phyloP scores from a whole-genome alignment of 2,888 invertebrate species.

The Diabrotica balteata region DNA sequence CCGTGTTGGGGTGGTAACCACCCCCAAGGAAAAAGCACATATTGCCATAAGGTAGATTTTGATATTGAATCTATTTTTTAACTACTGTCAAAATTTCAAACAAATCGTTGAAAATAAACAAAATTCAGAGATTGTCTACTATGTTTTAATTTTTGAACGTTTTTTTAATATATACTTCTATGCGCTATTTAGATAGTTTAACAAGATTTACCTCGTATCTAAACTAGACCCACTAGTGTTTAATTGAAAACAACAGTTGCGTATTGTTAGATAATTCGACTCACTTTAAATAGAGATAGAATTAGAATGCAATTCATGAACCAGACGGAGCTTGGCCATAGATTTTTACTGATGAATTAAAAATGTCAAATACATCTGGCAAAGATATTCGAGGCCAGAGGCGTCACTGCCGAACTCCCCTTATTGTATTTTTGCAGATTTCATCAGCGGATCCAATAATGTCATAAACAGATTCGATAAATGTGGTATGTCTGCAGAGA shows the following conservation, averaged over 20 bases:
- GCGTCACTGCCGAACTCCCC: conserved; percentile 9
- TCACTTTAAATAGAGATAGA: conserved; percentile 16
- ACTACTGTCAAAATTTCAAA: too few relatives aligned
- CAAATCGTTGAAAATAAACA: too few relatives aligned
- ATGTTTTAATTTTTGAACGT: too few relatives aligned
- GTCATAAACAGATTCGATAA: conserved; percentile 6
- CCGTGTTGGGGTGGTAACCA: too few relatives aligned
- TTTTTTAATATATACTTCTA: too few relatives aligned
- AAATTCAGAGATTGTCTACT: too few relatives aligned
- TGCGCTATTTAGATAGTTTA: too few relatives aligned
- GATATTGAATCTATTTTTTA: too few relatives aligned
- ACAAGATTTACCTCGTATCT: neutral
- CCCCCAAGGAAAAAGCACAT: too few relatives aligned
- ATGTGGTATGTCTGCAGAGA: conserved; percentile 2
- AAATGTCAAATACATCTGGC: conserved; percentile 36
- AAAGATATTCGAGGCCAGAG: conserved; percentile 16
- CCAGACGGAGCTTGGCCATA: conserved; percentile 19
- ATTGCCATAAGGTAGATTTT: too few relatives aligned
- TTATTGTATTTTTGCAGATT: neutral
- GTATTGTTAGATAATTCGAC: conserved; percentile 21
- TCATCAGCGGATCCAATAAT: neutral
- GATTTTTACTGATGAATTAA: conserved; percentile 30
- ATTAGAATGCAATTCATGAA: conserved; percentile 29
- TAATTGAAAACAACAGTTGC: conserved; percentile 9
- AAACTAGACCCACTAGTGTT: neutral